Evolutionary conservation across 2,113 vertebrate genomes (phyloP).

Genomic region (Lycocorax pyrrhopterus): DNA sequence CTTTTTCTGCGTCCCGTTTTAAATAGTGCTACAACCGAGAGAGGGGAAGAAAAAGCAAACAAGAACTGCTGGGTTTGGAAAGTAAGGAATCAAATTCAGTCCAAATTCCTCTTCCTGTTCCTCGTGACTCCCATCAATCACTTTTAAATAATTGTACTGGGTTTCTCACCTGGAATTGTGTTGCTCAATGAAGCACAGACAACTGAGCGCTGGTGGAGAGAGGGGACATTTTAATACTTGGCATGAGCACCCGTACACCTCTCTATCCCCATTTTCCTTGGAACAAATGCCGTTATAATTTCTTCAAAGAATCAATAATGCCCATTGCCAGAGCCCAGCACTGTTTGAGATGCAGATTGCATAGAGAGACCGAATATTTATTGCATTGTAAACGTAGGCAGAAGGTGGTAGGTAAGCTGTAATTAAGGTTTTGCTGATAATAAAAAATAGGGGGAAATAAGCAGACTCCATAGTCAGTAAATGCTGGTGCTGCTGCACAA

Average conservation of each 20-base stretch:
- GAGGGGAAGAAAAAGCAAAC: accelerated
- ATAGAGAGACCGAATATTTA: conserved; percentile 61
- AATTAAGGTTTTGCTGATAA: conserved; percentile 78
- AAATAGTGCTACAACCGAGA: neutral
- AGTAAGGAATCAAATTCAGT: neutral
- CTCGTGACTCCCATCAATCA: conserved; percentile 1
- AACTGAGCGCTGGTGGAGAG: neutral
- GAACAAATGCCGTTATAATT: conserved; percentile 70
- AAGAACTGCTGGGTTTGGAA: neutral
- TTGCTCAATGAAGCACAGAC: conserved; percentile 62
- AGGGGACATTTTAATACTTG: neutral
- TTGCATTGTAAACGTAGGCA: conserved; percentile 66
- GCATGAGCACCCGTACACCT: neutral
- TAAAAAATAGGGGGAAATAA: conserved; percentile 66
- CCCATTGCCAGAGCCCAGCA: conserved; percentile 40
- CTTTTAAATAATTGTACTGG: conserved; percentile 17
- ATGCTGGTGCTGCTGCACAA: neutral
- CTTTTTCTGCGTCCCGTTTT: neutral
- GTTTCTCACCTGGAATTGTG: conserved; percentile 13
- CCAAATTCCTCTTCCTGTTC: neutral
- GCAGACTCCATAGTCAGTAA: conserved; percentile 16
- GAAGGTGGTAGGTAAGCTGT: conserved; percentile 70
- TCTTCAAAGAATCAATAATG: conserved; percentile 71
- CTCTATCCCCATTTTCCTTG: conserved; percentile 42
- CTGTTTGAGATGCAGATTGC: conserved; percentile 61